phyloP scores from a whole-genome alignment of 2,797 vertebrate species.

The Melanotaenia pygmaea region DNA sequence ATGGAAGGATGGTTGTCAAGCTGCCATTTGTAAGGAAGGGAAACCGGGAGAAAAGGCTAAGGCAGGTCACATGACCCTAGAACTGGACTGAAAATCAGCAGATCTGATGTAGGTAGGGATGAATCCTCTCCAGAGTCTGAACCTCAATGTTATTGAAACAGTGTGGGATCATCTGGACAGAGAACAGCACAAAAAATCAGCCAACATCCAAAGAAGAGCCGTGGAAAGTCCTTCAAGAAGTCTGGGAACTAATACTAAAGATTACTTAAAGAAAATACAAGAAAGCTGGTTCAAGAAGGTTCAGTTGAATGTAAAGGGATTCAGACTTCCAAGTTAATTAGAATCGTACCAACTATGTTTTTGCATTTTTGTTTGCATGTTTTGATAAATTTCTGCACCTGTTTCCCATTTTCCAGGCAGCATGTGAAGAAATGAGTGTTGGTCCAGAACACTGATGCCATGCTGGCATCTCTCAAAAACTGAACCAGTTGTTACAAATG shows the following conservation, averaged over 20 bases:
- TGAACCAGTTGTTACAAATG: background rate
- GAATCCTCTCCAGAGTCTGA: background rate
- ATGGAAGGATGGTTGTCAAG: no score
- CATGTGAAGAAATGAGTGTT: background rate
- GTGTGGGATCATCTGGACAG: no score
- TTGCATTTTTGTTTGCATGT: background rate
- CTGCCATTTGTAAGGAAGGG: no score
- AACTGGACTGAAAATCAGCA: no score
- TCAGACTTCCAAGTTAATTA: no score
- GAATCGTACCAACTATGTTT: background rate
- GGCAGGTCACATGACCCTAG: no score
- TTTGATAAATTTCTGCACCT: background rate
- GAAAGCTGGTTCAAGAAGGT: no score
- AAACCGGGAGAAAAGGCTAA: no score
- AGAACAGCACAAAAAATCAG: background rate
- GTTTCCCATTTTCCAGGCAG: background rate
- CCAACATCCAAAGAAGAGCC: background rate
- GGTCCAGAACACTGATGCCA: background rate
- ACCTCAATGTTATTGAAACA: no score
- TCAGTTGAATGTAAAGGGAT: no score
- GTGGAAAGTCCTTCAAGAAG: background rate
- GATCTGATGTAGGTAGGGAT: background rate
- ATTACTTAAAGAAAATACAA: no score
- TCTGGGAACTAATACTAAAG: no score
- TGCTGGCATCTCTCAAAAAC: background rate